Percentiles rank a stretch among this genome's conserved stretches.
Conservation (phyloP, 2,113 vertebrate genomes). For the Rhinoptilus africanus region DNA sequence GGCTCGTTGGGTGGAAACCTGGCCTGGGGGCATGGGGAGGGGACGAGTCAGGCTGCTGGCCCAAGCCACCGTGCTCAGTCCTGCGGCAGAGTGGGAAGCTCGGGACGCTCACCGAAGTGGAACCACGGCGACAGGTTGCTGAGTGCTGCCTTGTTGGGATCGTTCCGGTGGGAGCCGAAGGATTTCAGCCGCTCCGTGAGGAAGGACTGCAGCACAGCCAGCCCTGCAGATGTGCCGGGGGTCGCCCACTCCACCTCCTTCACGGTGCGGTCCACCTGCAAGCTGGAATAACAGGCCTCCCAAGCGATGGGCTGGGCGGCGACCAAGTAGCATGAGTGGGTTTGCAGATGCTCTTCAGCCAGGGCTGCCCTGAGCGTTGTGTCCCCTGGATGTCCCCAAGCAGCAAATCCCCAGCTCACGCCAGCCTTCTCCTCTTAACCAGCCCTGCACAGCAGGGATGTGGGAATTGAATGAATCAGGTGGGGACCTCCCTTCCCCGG, state of each 20-base stretch:
- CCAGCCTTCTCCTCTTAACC: background rate
- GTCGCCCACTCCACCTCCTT: constrained; percentile 81
- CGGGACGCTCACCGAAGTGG: constrained; percentile 77
- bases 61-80: fast-evolving
- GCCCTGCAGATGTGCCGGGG: constrained; percentile 75
- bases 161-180: constrained; percentile 77
- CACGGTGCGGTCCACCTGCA: constrained; percentile 79
- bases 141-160: constrained; percentile 80
- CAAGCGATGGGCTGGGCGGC: constrained; percentile 77
- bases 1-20: constrained; percentile 84
- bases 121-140: constrained; percentile 91
- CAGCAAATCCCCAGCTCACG: background rate
- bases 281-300: constrained; percentile 74
- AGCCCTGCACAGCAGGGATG: background rate
- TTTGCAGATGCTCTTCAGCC: background rate
- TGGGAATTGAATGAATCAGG: background rate
- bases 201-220: constrained; percentile 83
- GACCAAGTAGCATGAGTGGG: background rate
- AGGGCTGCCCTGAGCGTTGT: background rate
- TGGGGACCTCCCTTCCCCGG: background rate
- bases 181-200: constrained; percentile 74
- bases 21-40: constrained; percentile 66
- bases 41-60: background rate
- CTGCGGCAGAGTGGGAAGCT: background rate
- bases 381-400: background rate